Evolutionary conservation across 1,140 invertebrate species (phyloP), one percentile per base, ranked within the genome.

Genomic region (Drosophila bipectinata): DNA sequence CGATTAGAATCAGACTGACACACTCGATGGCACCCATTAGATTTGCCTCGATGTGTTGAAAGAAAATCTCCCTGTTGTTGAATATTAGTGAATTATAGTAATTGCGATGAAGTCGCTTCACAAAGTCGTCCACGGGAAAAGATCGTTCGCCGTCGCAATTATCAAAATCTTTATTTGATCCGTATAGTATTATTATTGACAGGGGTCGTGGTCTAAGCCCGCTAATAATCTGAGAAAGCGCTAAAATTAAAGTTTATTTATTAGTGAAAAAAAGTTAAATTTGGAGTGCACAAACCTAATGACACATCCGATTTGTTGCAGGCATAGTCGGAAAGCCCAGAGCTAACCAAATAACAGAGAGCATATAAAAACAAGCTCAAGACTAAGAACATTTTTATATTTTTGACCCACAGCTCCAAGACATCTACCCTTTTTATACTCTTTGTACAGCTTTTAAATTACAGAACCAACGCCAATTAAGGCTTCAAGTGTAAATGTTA

Each of bases 1-100:
- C 55, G 10, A 74, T 39, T 39, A 92, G 78, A 54, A 92, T 90
- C 47, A 92, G 60, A 64, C 76, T 91, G n/a, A 90, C 76, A 67
- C 90, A 89, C 58, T 91, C 91, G 30, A 89, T 90, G 44, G 85
- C 75, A 12, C 82, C 85, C 30, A 71, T 51, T 3, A 91, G 71
- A 66, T 68, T 91, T 2, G 60, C 34, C 39, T 92, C 91, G n/a
- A 92, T 80, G 47, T 90, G 79, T 26, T 83, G 41, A 32, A 89
- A 87, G 67, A 90, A 92, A 2, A 75, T 47, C 44, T 81, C 73
- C n/a, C 55, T 41, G 39, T 92, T 71, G 37, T 84, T 75, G 15
- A 90, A 92, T 9, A 92, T 82, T 9, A 88, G 89, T 0, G 88
- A 88, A 41, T 91, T 82, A 51, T 83, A 91, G 55, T 90, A 75